These are phyloP conservation scores for Hipparchia sbordonii DNA, from an alignment of 2,888 invertebrate genomes.

Conservation along the genomic window DNA sequence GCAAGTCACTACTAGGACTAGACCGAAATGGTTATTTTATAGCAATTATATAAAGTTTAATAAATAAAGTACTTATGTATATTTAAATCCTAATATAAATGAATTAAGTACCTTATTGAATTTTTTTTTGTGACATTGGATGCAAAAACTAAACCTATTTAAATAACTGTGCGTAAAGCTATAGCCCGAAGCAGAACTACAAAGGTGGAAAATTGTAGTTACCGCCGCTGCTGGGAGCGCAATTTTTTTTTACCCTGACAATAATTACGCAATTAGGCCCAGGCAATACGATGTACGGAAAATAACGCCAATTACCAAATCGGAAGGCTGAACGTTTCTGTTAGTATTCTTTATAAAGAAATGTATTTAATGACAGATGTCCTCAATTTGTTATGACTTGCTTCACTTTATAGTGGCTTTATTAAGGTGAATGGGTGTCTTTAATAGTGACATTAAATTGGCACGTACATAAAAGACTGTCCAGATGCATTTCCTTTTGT, in stretches of 20 bases:
- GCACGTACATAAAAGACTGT: not conserved
- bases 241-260: slow-evolving; percentile 27
- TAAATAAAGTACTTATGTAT: too few relatives aligned
- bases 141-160: not conserved
- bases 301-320: slow-evolving; percentile 49
- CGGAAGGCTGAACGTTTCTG: slow-evolving; percentile 37
- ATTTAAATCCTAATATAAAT: too few relatives aligned
- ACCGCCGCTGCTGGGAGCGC: slow-evolving; percentile 18
- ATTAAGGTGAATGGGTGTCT: slow-evolving; percentile 25
- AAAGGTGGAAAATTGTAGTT: slow-evolving; percentile 26
- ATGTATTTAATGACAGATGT: slow-evolving; percentile 42
- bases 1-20: too few relatives aligned
- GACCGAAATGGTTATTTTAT: too few relatives aligned
- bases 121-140: too few relatives aligned
- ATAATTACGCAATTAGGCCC: slow-evolving; percentile 50
- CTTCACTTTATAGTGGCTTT: slow-evolving; percentile 29
- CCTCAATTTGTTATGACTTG: slow-evolving; percentile 34
- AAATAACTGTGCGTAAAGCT: not conserved
- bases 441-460: slow-evolving; percentile 39
- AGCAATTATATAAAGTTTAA: too few relatives aligned
- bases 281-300: slow-evolving; percentile 47
- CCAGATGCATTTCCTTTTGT: not conserved
- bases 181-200: slow-evolving; percentile 10
- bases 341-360: slow-evolving; percentile 35
- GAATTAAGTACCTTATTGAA: too few relatives aligned